These are phyloP conservation scores for Eubasilissa regina DNA, from an alignment of 1,140 invertebrate species.

Conservation along the genomic window DNA sequence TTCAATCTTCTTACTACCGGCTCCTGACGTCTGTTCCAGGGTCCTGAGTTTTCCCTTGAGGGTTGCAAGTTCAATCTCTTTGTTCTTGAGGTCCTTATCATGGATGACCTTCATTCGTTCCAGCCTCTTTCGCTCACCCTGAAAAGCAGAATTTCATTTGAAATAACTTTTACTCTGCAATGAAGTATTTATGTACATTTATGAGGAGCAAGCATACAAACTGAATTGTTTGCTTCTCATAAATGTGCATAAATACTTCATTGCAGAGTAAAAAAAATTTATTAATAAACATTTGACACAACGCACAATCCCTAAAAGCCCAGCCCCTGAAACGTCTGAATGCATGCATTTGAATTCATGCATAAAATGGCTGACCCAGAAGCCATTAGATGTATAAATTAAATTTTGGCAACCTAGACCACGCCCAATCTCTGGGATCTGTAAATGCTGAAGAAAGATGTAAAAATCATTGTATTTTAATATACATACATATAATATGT, in stretches of 20 bases:
- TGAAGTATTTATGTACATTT: neutral
- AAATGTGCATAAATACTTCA: conserved; percentile 13
- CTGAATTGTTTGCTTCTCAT: neutral
- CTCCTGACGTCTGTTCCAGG: conserved; percentile 74
- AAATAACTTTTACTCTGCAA: neutral
- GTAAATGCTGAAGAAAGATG: too few relatives aligned
- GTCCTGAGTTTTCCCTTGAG: conserved; percentile 78
- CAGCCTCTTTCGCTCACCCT: conserved; percentile 77
- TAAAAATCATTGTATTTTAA: too few relatives aligned
- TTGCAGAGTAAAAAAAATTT: conserved; percentile 29
- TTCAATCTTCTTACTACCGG: conserved; percentile 76
- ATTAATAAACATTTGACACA: too few relatives aligned
- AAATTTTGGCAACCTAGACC: too few relatives aligned
- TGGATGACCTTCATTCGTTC: conserved; percentile 76
- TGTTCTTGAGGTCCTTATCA: conserved; percentile 77
- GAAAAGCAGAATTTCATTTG: conserved; percentile 1
- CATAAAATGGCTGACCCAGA: too few relatives aligned
- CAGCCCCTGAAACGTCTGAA: too few relatives aligned
- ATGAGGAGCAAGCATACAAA: neutral
- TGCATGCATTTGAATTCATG: too few relatives aligned
- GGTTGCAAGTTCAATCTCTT: conserved; percentile 77
- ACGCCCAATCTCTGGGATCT: too few relatives aligned
- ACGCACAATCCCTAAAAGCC: too few relatives aligned
- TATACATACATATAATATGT: too few relatives aligned
- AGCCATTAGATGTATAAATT: too few relatives aligned